Evolutionary conservation across 2,797 vertebrate species (phyloP).

Genomic region (Sebastes paucispinis): DNA sequence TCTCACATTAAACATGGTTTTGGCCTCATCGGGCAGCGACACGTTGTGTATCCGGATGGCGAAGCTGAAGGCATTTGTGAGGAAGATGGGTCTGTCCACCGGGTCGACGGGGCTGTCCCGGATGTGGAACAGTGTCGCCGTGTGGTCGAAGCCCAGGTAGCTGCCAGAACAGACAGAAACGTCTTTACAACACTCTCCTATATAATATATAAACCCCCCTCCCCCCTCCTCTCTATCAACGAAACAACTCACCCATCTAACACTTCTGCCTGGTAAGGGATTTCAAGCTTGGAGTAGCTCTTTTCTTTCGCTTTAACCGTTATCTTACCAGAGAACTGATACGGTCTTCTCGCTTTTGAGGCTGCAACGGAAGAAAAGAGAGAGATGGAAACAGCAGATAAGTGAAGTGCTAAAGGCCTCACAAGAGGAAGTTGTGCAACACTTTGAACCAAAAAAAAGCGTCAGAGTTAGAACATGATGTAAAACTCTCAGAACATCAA

Average conservation of each 20-base stretch:
- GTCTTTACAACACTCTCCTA: background rate
- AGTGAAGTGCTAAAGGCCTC: background rate
- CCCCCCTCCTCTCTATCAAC: background rate
- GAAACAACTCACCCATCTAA: slow-evolving; percentile 91
- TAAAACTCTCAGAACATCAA: background rate
- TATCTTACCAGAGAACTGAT: slow-evolving; percentile 97
- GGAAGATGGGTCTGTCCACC: slow-evolving; percentile 90
- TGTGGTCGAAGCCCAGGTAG: slow-evolving; percentile 96
- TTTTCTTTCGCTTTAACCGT: slow-evolving; percentile 99
- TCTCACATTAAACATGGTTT: slow-evolving; percentile 93
- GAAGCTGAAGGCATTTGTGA: slow-evolving; percentile 96
- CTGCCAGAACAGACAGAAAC: slow-evolving; percentile 53
- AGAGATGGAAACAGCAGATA: slow-evolving; percentile 16
- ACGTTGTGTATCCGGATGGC: slow-evolving; percentile 93
- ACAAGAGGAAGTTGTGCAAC: slow-evolving; percentile 44
- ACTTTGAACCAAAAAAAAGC: background rate
- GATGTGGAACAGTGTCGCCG: slow-evolving; percentile 96
- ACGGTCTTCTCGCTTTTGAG: slow-evolving; percentile 93
- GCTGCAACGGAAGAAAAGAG: slow-evolving; percentile 77
- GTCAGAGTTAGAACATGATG: background rate
- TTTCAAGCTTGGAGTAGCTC: slow-evolving; percentile 98
- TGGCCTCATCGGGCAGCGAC: slow-evolving; percentile 92
- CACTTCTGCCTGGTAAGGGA: slow-evolving; percentile 98
- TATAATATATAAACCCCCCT: background rate
- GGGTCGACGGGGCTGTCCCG: slow-evolving; percentile 93